These are phyloP conservation scores for Platyrinchus mystaceus DNA, from an alignment of 2,797 vertebrate genomes.

Conservation along the genomic window DNA sequence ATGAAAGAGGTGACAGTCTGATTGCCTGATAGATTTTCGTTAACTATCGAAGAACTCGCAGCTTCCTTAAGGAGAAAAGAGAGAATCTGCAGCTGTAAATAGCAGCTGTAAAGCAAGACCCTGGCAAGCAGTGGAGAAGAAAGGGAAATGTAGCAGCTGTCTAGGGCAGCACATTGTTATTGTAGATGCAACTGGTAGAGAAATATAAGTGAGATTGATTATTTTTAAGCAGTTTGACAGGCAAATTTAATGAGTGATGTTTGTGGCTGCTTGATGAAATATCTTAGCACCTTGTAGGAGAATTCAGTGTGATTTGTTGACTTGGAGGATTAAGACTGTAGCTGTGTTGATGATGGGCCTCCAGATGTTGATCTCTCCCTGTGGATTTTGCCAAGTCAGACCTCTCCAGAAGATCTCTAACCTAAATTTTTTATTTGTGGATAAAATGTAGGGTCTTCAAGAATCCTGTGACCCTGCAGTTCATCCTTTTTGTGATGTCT, in stretches of 20 bases:
- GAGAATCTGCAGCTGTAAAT: background rate
- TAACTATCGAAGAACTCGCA: background rate
- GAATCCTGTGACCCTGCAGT: background rate
- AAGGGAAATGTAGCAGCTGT: background rate
- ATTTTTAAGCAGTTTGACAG: background rate
- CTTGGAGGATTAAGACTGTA: background rate
- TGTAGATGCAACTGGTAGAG: background rate
- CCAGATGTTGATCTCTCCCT: background rate
- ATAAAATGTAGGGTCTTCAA: background rate
- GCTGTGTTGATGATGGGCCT: background rate
- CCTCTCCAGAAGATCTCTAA: background rate
- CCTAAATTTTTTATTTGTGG: background rate
- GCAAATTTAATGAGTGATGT: background rate
- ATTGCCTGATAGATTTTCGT: background rate
- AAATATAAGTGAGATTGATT: background rate
- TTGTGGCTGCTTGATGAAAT: background rate
- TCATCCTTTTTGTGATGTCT: rapidly evolving
- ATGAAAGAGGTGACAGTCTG: background rate
- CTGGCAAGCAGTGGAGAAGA: background rate
- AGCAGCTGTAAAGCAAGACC: background rate
- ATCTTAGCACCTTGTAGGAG: background rate
- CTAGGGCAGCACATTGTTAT: rapidly evolving
- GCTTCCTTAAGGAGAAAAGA: background rate
- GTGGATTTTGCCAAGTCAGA: background rate
- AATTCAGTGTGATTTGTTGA: rapidly evolving